Evolutionary conservation across 2,888 invertebrate species (phyloP), one percentile per base, ranked within the genome.

Genomic region (Carterocephalus palaemon): DNA sequence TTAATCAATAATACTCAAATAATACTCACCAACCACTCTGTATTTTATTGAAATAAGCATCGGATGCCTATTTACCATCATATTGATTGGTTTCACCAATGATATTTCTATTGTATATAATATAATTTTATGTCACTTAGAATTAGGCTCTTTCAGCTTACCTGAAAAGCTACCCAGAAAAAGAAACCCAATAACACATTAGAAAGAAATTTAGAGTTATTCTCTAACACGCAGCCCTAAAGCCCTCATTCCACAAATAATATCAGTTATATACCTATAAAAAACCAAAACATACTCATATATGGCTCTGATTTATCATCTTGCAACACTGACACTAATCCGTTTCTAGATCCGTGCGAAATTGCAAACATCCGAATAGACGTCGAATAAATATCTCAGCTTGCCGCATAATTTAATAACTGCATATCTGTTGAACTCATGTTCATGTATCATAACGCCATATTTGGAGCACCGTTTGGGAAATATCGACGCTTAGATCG

Each of bases 241-340:
- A n/a, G n/a, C n/a, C 28, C 23, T 12, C 37, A 37, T 37, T 37
- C 17, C 13, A 38, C 17, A 10, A 5, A 19, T 12, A 10, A 8
- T 10, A 28, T 38, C 37, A 28, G 4, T 38, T 12, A 38, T 28
- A 8, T 15, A 1, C n/a, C 10, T 15, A 23, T 31, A 40, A 40
- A 40, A 40, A 40, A 31, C 40, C 31, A 31, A 20, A 40, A 31
- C 23, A 40, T 22, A 8, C 26, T 7, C 37, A 4, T 19, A 38
- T 38, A 28, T 5, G 37, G 37, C 28, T 17, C 8, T 38, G 37
- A 38, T 38, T 38, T 38, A 38, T 26, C 32, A 33, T 33, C 24
- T 41, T 40, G 39, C 41, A 41, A 41, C 32, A 41, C 33, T 32
- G 40, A 33, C 24, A 41, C 41, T 26, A 41, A 41, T 41, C 33